Evolutionary conservation across 2,888 invertebrate species (phyloP).

Genomic region (Coelogynopora nodosa): DNA sequence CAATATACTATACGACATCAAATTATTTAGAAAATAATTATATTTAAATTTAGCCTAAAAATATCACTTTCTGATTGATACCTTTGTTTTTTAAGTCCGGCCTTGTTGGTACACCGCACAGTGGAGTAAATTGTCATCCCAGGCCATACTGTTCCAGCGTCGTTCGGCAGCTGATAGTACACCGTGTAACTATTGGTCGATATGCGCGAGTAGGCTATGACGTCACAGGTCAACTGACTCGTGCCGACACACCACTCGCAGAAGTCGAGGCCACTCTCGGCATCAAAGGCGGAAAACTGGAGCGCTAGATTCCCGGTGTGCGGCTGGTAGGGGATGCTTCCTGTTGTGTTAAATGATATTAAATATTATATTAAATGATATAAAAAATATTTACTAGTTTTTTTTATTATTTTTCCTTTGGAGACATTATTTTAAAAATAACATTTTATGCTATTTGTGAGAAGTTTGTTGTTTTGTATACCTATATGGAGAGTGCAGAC

Average conservation of each 20-base stretch:
- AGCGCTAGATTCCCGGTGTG: neutral
- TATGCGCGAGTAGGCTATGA: neutral
- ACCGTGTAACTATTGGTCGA: neutral
- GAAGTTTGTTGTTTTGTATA: too few relatives aligned
- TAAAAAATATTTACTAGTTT: neutral
- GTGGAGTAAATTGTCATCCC: neutral
- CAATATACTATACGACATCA: too few relatives aligned
- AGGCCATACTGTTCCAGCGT: neutral
- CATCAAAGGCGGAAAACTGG: neutral
- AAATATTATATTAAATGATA: neutral
- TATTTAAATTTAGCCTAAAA: too few relatives aligned
- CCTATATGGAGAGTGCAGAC: too few relatives aligned
- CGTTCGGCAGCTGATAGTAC: neutral
- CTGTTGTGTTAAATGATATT: neutral
- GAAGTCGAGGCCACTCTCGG: neutral
- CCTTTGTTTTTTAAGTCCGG: neutral
- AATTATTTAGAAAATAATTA: too few relatives aligned
- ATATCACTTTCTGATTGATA: too few relatives aligned
- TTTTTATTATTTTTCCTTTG: too few relatives aligned
- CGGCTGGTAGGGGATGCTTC: neutral
- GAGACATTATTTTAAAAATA: too few relatives aligned
- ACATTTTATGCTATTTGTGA: too few relatives aligned
- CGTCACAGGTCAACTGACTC: neutral
- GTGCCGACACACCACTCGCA: slow-evolving; percentile 32
- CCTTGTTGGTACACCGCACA: slow-evolving; percentile 19